Evolutionary conservation across 2,797 vertebrate species (phyloP).

Genomic region (Cossypha caffra): DNA sequence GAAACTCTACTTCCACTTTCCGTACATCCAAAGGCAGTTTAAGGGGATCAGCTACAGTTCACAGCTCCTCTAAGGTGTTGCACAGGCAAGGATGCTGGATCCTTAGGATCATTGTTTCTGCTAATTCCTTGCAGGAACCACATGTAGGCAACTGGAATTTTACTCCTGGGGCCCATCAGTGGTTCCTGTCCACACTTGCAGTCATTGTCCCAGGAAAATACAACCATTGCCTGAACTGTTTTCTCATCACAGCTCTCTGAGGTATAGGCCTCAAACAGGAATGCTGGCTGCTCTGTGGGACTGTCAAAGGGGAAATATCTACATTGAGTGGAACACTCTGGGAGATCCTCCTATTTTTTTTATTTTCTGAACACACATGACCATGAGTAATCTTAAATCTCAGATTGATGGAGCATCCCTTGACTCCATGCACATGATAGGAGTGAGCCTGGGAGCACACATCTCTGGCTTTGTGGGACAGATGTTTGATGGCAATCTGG

Average conservation of each 20-base stretch:
- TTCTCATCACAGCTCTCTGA: neutral
- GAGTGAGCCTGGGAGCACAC: slow-evolving; percentile 93
- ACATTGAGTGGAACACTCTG: neutral
- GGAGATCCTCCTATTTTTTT: neutral
- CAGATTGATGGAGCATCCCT: slow-evolving; percentile 85
- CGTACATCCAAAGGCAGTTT: neutral
- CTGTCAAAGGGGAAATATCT: neutral
- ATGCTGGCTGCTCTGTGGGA: neutral
- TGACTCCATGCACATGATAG: slow-evolving; percentile 87
- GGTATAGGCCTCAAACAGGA: rapidly evolving
- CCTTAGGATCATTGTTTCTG: neutral
- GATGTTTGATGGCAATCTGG: slow-evolving; percentile 85
- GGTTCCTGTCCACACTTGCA: neutral
- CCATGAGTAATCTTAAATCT: neutral
- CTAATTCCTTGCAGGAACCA: neutral
- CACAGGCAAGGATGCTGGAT: neutral
- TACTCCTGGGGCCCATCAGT: neutral
- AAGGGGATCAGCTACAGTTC: neutral
- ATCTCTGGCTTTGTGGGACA: slow-evolving; percentile 90
- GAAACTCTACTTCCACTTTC: neutral
- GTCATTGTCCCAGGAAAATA: neutral
- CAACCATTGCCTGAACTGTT: neutral
- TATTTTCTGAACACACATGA: neutral
- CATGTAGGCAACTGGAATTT: neutral
- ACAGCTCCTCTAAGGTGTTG: neutral